Evolutionary conservation across 2,888 invertebrate genomes (phyloP).

Genomic region (Scrobipalpa costella): DNA sequence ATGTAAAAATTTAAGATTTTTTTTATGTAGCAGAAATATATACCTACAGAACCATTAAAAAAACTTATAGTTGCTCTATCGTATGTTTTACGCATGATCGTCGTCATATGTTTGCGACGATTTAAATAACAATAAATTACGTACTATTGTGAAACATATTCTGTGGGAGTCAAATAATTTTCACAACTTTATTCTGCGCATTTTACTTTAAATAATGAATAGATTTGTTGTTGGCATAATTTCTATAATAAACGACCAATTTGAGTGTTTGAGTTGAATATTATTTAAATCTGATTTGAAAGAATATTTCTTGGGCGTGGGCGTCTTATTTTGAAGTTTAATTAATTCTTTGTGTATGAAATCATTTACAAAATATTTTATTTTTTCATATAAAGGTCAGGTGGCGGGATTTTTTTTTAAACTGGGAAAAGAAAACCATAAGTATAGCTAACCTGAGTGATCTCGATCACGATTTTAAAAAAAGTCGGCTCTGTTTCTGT

Average conservation of each 20-base stretch:
- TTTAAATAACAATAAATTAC: slow-evolving; percentile 24
- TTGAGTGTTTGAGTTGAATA: neutral
- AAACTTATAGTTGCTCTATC: too few species aligned
- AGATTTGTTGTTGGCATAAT: slow-evolving; percentile 26
- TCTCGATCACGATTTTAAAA: too few species aligned
- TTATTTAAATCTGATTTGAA: neutral
- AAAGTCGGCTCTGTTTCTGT: too few species aligned
- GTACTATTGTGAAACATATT: slow-evolving; percentile 6
- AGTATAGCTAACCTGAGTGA: too few species aligned
- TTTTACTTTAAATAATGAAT: slow-evolving; percentile 23
- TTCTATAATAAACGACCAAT: slow-evolving; percentile 16
- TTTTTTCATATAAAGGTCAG: neutral
- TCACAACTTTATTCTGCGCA: slow-evolving; percentile 19
- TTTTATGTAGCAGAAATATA: too few species aligned
- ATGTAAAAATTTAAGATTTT: too few species aligned
- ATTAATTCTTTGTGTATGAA: too few species aligned
- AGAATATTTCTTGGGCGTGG: neutral
- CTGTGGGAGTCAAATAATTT: slow-evolving; percentile 19
- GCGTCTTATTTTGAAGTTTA: neutral
- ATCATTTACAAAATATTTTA: too few species aligned
- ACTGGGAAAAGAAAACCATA: too few species aligned
- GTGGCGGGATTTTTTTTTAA: too few species aligned
- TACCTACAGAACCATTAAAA: neutral
- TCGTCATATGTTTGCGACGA: slow-evolving; percentile 19
- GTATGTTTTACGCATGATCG: too few species aligned